phyloP scores from a whole-genome alignment of 2,113 vertebrate genomes.

The Eublepharis macularius region DNA sequence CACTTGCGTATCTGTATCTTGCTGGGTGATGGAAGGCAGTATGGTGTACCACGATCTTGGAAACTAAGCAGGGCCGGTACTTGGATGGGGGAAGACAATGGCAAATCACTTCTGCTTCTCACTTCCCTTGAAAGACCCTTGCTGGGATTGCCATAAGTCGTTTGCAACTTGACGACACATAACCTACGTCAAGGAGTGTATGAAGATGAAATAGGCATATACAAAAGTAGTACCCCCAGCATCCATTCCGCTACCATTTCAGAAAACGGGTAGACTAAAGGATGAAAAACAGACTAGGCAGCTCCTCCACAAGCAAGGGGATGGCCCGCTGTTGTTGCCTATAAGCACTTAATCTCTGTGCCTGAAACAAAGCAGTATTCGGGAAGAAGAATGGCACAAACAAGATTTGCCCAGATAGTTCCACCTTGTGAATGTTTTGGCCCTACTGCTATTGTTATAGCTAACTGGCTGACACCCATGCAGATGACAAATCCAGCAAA shows the following conservation, averaged over 20 bases:
- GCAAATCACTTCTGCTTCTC: no score
- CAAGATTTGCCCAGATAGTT: neutral
- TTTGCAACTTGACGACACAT: no score
- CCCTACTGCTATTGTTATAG: neutral
- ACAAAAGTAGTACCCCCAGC: neutral
- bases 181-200: no score
- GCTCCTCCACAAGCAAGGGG: neutral
- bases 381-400: neutral
- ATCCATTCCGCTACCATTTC: slow-evolving; percentile 43
- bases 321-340: slow-evolving; percentile 47
- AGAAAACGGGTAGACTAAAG: neutral
- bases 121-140: no score
- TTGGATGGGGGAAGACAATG: no score
- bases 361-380: neutral
- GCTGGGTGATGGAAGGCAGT: no score
- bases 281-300: neutral
- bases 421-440: neutral
- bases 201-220: slow-evolving; percentile 8
- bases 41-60: no score
- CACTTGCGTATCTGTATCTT: no score
- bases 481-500: no score
- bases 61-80: no score
- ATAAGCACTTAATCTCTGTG: slow-evolving; percentile 42
- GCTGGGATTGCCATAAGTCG: no score
- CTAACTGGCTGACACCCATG: neutral